phyloP scores from a whole-genome alignment of 1,140 invertebrate genomes.

The Drosophila pachea region DNA sequence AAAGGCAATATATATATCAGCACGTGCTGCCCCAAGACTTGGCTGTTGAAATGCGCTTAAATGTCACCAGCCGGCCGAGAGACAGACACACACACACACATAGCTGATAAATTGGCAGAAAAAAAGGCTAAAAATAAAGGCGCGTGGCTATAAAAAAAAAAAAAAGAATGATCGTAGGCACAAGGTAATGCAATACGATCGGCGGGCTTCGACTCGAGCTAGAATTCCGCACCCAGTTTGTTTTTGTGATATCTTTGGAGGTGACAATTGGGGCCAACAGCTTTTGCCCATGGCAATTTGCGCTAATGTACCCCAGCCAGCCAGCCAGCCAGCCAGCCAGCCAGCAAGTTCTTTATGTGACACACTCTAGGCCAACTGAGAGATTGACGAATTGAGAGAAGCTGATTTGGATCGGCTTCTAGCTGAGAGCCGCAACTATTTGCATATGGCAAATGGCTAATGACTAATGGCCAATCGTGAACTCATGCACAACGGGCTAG shows the following conservation, averaged over 20 bases:
- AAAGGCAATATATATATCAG: not conserved
- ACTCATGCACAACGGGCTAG: conserved; percentile 38
- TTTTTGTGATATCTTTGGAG: conserved; percentile 59
- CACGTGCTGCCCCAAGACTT: conserved; percentile 26
- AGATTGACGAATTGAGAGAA: too few relatives aligned
- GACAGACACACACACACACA: conserved; percentile 40
- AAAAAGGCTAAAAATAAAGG: conserved; percentile 20
- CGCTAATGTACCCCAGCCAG: conserved; percentile 50
- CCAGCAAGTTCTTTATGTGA: conserved; percentile 48
- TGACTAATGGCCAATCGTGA: conserved; percentile 56
- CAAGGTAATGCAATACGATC: conserved; percentile 65
- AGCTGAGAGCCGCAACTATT: conserved; percentile 25
- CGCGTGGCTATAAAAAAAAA: conserved; percentile 60
- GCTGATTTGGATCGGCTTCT: too few relatives aligned
- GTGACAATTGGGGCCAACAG: conserved; percentile 75
- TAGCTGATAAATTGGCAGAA: conserved; percentile 55
- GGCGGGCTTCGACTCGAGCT: conserved; percentile 21
- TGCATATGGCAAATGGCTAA: conserved; percentile 22
- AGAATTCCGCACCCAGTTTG: conserved; percentile 66
- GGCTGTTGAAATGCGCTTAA: conserved; percentile 59
- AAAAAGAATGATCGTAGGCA: conserved; percentile 25
- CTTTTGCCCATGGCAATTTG: conserved; percentile 67
- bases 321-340: too few relatives aligned
- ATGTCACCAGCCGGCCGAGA: conserved; percentile 53
- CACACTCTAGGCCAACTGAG: conserved; percentile 19